These are phyloP conservation scores for Pollenia angustigena DNA, from an alignment of 2,888 invertebrate genomes.

Conservation along the genomic window DNA sequence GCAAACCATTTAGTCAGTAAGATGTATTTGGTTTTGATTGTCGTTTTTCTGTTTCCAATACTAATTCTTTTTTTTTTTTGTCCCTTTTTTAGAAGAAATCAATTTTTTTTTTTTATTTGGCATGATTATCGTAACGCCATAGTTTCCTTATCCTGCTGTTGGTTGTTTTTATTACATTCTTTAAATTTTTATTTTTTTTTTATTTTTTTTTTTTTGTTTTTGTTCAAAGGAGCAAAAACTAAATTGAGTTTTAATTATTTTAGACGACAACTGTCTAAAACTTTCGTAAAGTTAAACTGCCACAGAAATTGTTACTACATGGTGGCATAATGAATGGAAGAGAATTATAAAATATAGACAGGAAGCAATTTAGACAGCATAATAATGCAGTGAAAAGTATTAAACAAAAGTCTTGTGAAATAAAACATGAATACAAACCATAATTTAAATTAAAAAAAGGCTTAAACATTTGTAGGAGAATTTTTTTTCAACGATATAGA, in stretches of 20 bases:
- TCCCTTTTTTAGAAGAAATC: background rate
- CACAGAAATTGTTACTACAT: too few species aligned
- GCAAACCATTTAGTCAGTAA: background rate
- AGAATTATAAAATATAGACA: conserved; percentile 26
- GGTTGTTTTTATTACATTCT: background rate
- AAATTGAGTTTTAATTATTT: conserved; percentile 50
- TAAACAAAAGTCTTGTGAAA: background rate
- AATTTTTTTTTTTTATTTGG: background rate
- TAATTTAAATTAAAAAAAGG: too few species aligned
- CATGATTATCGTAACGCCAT: background rate
- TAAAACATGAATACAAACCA: too few species aligned
- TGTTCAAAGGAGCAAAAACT: background rate
- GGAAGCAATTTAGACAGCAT: conserved; percentile 15
- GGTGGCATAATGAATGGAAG: background rate
- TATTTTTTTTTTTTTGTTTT: background rate
- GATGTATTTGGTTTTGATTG: background rate
- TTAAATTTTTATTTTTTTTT: too few species aligned
- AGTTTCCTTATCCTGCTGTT: background rate
- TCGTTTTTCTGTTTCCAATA: background rate
- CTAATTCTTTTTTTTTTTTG: background rate
- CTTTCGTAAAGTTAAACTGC: background rate
- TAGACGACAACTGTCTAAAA: conserved; percentile 14
- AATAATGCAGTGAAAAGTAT: background rate
- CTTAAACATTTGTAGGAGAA: too few species aligned
- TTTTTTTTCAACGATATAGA: too few species aligned